A percentile compares a stretch with the other conserved stretches of the same genome.
These are phyloP conservation scores for Cinara cedri DNA, from an alignment of 2,888 invertebrate species.

Conservation along the genomic window DNA sequence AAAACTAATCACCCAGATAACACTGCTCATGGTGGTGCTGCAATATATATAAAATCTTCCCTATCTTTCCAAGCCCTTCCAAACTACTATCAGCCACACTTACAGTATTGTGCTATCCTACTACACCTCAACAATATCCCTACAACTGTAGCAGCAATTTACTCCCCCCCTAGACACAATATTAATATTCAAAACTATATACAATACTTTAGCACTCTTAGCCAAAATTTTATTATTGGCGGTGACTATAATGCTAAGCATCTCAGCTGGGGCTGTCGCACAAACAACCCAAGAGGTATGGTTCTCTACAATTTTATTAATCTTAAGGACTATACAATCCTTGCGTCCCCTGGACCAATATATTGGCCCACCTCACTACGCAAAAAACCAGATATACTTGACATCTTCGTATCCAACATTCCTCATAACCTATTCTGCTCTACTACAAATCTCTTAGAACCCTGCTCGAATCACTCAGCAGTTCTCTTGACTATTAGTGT, in stretches of 20 bases:
- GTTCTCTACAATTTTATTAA: constrained; percentile 25
- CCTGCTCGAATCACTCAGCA: constrained; percentile 13
- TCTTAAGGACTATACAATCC: neutral
- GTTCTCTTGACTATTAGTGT: neutral
- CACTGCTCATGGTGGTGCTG: constrained; percentile 10
- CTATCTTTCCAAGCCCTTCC: neutral
- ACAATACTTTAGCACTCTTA: constrained; percentile 14
- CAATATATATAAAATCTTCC: constrained; percentile 25
- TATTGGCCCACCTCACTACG: constrained; percentile 59
- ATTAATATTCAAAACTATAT: constrained; percentile 20
- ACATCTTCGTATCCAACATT: constrained; percentile 15
- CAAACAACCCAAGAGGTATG: constrained; percentile 39
- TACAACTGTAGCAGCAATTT: constrained; percentile 19
- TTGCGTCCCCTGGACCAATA: constrained; percentile 59
- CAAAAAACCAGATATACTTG: constrained; percentile 6
- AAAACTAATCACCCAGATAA: constrained; percentile 17
- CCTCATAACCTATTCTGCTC: neutral
- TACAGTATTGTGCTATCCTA: constrained; percentile 6
- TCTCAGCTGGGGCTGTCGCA: constrained; percentile 17
- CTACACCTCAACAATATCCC: constrained; percentile 1
- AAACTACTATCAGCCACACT: neutral
- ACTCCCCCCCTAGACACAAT: constrained; percentile 26
- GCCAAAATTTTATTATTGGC: constrained; percentile 13
- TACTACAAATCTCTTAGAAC: constrained; percentile 9
- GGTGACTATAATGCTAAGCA: constrained; percentile 40